A percentile compares a stretch with the other conserved stretches of the same genome.
Evolutionary conservation across 2,888 invertebrate genomes (phyloP).

Genomic region (Ellobium chinense): DNA sequence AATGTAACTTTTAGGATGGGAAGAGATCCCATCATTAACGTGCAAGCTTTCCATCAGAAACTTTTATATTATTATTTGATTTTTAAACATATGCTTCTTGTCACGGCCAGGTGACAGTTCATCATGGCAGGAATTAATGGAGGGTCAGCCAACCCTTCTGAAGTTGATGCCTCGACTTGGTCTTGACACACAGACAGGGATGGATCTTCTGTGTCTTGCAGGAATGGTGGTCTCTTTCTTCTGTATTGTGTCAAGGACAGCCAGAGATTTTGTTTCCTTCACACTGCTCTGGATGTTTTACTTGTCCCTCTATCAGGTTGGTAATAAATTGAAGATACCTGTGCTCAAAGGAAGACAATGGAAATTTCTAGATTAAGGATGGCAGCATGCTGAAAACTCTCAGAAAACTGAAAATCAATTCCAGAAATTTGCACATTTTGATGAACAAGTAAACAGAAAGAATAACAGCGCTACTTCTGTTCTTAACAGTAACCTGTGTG

Average conservation of each 20-base stretch:
- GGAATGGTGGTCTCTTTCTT: constrained; percentile 85
- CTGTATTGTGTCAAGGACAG: constrained; percentile 80
- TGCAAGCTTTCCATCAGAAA: too few relatives aligned
- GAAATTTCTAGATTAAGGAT: too few relatives aligned
- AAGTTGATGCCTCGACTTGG: constrained; percentile 85
- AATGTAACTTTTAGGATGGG: too few relatives aligned
- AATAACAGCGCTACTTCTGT: too few relatives aligned
- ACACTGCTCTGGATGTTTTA: constrained; percentile 85
- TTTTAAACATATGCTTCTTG: neutral
- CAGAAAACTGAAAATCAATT: too few relatives aligned
- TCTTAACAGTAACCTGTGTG: too few relatives aligned
- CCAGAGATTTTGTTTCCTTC: constrained; percentile 82
- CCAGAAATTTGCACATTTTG: too few relatives aligned
- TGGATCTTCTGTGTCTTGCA: constrained; percentile 85
- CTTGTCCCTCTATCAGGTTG: constrained; percentile 85
- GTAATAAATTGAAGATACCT: too few relatives aligned
- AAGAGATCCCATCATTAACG: too few relatives aligned
- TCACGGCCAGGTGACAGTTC: constrained; percentile 3
- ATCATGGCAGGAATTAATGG: constrained; percentile 65
- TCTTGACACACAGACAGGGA: constrained; percentile 84
- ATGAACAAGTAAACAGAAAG: too few relatives aligned
- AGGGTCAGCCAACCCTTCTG: constrained; percentile 84
- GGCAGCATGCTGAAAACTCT: too few relatives aligned
- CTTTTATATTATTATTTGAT: neutral
- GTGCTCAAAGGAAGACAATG: too few relatives aligned